These are phyloP conservation scores for Orthonychiurus folsomi DNA, from an alignment of 2,888 invertebrate species.

Conservation along the genomic window DNA sequence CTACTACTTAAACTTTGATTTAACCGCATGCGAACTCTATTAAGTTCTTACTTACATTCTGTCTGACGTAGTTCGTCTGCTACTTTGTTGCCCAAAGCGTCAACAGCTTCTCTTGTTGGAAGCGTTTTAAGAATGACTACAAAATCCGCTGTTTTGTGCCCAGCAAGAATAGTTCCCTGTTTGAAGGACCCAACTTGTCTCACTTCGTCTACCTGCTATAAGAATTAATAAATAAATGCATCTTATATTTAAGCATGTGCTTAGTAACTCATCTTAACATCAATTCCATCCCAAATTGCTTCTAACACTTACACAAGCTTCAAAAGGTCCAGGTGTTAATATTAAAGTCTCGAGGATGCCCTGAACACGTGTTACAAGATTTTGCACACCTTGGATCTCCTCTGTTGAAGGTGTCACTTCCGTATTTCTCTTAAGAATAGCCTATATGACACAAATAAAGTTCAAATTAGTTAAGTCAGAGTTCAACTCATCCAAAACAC, in stretches of 20 bases:
- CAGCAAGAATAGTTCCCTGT: constrained; percentile 93
- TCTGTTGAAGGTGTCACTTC: constrained; percentile 83
- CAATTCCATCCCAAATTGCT: not conserved
- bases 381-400: constrained; percentile 85
- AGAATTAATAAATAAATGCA: constrained; percentile 8
- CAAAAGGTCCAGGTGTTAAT: constrained; percentile 85
- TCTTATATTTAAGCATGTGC: not conserved
- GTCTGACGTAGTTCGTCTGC: constrained; percentile 61
- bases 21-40: too few relatives aligned
- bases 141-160: constrained; percentile 90
- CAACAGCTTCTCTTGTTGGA: constrained; percentile 91
- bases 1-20: constrained; percentile 4
- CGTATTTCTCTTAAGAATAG: constrained; percentile 79
- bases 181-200: constrained; percentile 96
- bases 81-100: constrained; percentile 79
- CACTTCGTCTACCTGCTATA: constrained; percentile 81
- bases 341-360: constrained; percentile 87
- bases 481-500: not conserved
- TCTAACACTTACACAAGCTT: constrained; percentile 74
- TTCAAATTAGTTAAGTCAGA: not conserved
- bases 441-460: constrained; percentile 50
- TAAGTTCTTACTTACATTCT: constrained; percentile 43
- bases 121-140: constrained; percentile 93
- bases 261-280: too few relatives aligned
- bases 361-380: constrained; percentile 90